Evolutionary conservation across 2,113 vertebrate species (phyloP), one percentile per base, ranked within the genome.

Genomic region (Triplophysa siluroides): DNA sequence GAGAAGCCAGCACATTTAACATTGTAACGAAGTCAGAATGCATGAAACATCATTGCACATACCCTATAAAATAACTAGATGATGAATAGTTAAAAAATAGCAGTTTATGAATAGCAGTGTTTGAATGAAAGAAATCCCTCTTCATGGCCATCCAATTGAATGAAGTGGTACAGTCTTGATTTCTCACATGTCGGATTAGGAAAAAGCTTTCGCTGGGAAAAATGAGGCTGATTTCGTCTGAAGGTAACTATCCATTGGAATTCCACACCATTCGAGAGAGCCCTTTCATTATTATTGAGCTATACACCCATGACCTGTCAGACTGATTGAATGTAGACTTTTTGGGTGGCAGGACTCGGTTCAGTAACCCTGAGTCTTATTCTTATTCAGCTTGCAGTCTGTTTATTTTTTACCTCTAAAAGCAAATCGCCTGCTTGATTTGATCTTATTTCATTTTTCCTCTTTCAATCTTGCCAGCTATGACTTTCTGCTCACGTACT

Each of bases 141-240:
- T 70, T 54, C 58, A 21, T 70, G 45, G 60, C 60, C 67, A 65
- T 73, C 26, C 41, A 2, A 10, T 16, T 67, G 69, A 71, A 76
- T 79, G 8, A 11, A 79, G 63, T 60, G 24, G 16, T 65, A 38
- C 33, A 7, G 26, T 63, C 69, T 41, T 13, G 16, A 65, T 58
- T 76, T 70, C 62, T 76, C 54, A 63, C 45, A 52, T n/a, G 64
- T 52, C 56, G 50, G 77, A 43, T 83, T 79, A 79, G 67, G 56
- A 41, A 54, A 58, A 67, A 23, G 23, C 41, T 76, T 67, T 54
- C 66, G 64, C 5, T 65, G 60, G 23, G 45, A 47, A 61, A 82
- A 54, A 65, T 64, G 19, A 65, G 45, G 62, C 19, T 2, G 43
- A 65, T 64, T 52, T 65, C 11, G 9, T 1, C 19, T 64, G 47